phyloP scores from a whole-genome alignment of 2,113 vertebrate species.

The Pygoscelis adeliae region DNA sequence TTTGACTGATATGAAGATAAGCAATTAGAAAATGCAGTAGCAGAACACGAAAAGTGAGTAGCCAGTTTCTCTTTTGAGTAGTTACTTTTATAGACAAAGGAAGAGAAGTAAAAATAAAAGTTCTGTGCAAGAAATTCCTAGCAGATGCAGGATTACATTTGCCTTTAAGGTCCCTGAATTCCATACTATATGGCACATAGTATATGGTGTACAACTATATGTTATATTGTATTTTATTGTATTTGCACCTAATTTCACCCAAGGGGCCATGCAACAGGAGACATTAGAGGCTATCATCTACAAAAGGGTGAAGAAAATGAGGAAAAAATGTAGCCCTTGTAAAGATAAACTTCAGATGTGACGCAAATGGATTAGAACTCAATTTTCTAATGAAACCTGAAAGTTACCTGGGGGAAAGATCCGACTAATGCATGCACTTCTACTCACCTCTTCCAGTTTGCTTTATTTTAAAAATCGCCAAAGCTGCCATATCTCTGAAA shows the following conservation, averaged over 20 bases:
- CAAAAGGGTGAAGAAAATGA: background rate
- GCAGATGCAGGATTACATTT: background rate
- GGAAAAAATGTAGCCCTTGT: background rate
- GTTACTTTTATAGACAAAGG: background rate
- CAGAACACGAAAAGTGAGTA: background rate
- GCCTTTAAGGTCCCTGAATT: background rate
- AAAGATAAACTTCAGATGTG: background rate
- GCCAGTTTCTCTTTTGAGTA: background rate
- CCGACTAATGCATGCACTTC: background rate
- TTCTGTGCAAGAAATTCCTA: background rate
- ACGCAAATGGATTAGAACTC: background rate
- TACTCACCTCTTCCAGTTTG: background rate
- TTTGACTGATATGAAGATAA: background rate
- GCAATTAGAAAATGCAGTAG: background rate
- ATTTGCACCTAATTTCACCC: background rate
- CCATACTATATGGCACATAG: background rate
- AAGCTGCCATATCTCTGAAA: background rate
- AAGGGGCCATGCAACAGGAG: background rate
- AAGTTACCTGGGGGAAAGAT: background rate
- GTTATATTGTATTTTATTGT: background rate
- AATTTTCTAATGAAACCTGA: background rate
- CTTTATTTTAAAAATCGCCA: background rate
- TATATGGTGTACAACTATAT: rapidly evolving
- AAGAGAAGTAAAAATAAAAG: background rate
- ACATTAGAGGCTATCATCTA: background rate